Base-by-base conservation (phyloP, 1,140 invertebrate genomes). In the Aphis gossypii region DNA sequence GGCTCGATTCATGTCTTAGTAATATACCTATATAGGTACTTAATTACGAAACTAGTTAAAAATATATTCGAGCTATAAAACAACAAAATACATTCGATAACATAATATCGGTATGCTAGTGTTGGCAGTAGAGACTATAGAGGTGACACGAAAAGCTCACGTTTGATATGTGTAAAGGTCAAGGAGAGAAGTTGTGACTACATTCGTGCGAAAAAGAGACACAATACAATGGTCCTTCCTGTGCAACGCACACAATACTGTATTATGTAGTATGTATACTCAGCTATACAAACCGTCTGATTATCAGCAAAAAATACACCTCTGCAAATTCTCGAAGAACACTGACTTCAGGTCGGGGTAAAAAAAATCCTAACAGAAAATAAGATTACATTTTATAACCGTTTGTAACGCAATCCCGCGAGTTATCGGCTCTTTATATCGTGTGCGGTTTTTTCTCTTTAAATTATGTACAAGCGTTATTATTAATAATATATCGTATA, bases 291-390 rank as follows among this genome's bases (percentile, higher is more conserved):
- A 7, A 48, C 46, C 25, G 1, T 48, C 44, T 30, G 86, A n/a
- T 87, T 87, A 48, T 87, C 46, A 87, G 30, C 30, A 48, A 87
- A 87, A 44, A 51, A 48, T 86, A 87, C 86, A 87, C 86, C 86
- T 87, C 86, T 51, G 86, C 86, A 48, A 87, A 51, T 87, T 87
- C 86, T 51, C 23, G 11, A 83, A 18, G 4, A 38, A 83, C 23
- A 44, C 84, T 11, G 84, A 30, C 83, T 44, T 84, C 18, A n/a
- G 30, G 30, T n/a, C n/a, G 76, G 35, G 76, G 21, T 83, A 83
- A 41, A 84, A 41, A 84, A 41, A 41, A 44, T 84, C 4, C 21
- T 23, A 23, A 44, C 41, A 44, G 76, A 41, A 84, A 84, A 41
- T 84, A 84, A 41, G 23, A 84, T 41, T 41, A 84, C 23, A 44